These are phyloP conservation scores for Cottoperca gobio DNA, from an alignment of 2,797 vertebrate genomes.

Conservation along the genomic window DNA sequence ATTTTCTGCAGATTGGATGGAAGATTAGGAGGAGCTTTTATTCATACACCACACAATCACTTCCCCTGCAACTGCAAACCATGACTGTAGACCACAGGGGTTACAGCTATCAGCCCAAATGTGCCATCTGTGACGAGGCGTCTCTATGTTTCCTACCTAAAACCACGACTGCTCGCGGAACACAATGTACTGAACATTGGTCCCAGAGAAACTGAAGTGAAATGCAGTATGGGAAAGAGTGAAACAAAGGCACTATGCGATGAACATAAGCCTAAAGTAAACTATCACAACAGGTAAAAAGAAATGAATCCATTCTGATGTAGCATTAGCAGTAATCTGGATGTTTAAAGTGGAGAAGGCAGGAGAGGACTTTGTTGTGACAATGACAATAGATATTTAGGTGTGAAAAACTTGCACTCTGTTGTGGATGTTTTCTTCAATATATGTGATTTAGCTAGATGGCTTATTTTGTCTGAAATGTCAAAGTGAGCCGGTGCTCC, in stretches of 20 bases:
- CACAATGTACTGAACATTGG: conserved; percentile 52
- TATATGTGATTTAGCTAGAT: not conserved
- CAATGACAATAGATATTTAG: conserved; percentile 1
- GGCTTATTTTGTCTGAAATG: not conserved
- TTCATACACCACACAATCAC: conserved; percentile 75
- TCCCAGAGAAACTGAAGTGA: conserved; percentile 49
- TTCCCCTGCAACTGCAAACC: conserved; percentile 69
- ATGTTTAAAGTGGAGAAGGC: conserved; percentile 15
- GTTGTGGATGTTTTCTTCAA: not conserved
- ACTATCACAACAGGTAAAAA: conserved; percentile 32
- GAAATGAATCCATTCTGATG: conserved; percentile 37
- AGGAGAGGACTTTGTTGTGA: conserved; percentile 13
- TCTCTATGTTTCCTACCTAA: conserved; percentile 63
- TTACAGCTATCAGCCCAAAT: conserved; percentile 74
- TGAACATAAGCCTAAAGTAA: conserved; percentile 34
- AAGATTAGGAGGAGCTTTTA: conserved; percentile 78
- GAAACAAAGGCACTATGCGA: conserved; percentile 42
- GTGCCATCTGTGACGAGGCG: conserved; percentile 77
- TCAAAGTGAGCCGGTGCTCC: not conserved
- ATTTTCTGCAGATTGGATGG: conserved; percentile 83
- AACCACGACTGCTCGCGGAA: conserved; percentile 59
- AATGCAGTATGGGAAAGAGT: conserved; percentile 25
- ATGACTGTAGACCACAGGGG: conserved; percentile 76
- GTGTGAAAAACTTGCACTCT: not conserved
- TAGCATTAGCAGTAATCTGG: conserved; percentile 32